A percentile compares a stretch with the other conserved stretches of the same genome.
phyloP scores from a whole-genome alignment of 2,113 vertebrate genomes.

The Nycticryphes semicollaris region DNA sequence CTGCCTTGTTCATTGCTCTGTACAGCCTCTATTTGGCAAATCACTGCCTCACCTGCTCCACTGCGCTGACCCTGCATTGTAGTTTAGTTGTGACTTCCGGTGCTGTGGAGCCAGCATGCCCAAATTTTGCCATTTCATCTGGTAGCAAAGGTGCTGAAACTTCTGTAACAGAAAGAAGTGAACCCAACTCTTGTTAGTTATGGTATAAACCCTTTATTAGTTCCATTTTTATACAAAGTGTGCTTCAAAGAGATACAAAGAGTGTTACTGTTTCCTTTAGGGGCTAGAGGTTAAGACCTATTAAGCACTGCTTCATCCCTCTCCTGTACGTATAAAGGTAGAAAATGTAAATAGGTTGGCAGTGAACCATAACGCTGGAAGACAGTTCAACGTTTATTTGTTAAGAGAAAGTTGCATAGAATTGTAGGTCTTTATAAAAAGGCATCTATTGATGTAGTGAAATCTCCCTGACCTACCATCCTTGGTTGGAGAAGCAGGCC shows the following conservation, averaged over 20 bases:
- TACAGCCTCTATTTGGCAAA: background rate
- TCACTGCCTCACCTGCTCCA: accelerated
- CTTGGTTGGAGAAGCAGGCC: background rate
- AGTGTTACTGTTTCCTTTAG: background rate
- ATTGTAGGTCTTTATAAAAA: conserved; percentile 29
- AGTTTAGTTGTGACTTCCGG: background rate
- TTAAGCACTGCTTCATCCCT: background rate
- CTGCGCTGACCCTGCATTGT: accelerated
- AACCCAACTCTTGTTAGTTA: background rate
- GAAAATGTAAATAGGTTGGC: conserved; percentile 29
- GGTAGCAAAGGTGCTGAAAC: background rate
- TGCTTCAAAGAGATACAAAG: conserved; percentile 49
- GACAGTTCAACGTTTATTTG: background rate
- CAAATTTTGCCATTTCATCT: background rate
- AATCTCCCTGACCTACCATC: background rate
- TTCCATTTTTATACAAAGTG: conserved; percentile 42
- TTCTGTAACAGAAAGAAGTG: background rate
- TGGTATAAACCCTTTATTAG: conserved; percentile 37
- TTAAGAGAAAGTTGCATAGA: conserved; percentile 64
- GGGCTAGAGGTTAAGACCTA: background rate
- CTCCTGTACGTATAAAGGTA: conserved; percentile 26
- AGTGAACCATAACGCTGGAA: conserved; percentile 47
- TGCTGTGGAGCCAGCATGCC: background rate
- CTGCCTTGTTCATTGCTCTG: background rate
- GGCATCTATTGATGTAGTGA: background rate